phyloP scores from a whole-genome alignment of 1,140 invertebrate genomes.

The Elymnias hypermnestra region DNA sequence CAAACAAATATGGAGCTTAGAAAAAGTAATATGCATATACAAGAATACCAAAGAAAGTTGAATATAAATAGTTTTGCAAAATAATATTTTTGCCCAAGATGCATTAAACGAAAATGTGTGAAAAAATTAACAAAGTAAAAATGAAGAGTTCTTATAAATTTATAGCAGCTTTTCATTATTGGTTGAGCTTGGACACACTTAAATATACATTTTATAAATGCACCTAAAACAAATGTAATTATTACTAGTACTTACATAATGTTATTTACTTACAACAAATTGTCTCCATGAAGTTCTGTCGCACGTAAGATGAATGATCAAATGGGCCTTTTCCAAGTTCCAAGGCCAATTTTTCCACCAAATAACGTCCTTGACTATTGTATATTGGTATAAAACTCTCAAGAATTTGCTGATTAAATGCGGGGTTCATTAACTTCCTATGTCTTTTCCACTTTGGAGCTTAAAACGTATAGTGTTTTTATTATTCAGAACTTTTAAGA shows the following conservation, averaged over 20 bases:
- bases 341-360: conserved; percentile 79
- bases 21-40: no score
- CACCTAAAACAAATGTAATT: no score
- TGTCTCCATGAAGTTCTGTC: conserved; percentile 87
- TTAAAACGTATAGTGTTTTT: conserved; percentile 13
- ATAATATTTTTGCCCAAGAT: neutral
- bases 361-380: conserved; percentile 81
- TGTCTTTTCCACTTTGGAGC: conserved; percentile 33
- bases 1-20: no score
- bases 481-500: no score
- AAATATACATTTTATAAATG: no score
- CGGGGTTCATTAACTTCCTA: conserved; percentile 86
- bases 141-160: no score
- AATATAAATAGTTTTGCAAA: neutral
- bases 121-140: no score
- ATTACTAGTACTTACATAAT: no score
- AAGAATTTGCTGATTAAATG: conserved; percentile 92
- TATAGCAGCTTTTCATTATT: no score
- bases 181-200: no score
- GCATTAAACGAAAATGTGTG: neutral
- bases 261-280: conserved; percentile 82
- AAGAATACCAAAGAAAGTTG: no score
- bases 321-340: conserved; percentile 77
- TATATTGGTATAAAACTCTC: conserved; percentile 89
- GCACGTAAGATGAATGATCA: conserved; percentile 84